A percentile compares a stretch with the other conserved stretches of the same genome.
phyloP scores from a whole-genome alignment of 2,797 vertebrate species.

The Momotus momota region DNA sequence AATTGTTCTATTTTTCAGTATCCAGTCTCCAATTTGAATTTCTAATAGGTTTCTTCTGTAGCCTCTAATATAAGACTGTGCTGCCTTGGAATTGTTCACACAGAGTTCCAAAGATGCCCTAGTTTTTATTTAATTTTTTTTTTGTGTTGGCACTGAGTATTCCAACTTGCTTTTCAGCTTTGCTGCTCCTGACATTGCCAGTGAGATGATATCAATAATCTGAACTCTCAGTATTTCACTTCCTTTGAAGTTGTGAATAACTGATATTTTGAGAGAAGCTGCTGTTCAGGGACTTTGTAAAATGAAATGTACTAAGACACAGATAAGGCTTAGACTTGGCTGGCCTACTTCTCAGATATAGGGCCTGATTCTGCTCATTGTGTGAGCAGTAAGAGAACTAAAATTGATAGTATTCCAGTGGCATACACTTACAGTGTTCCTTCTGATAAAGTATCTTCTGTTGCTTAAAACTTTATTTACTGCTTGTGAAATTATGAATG shows the following conservation, averaged over 20 bases:
- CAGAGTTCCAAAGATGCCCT: not conserved
- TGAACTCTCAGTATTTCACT: not conserved
- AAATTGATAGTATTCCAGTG: not conserved
- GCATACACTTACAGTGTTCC: not conserved
- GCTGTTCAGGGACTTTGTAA: not conserved
- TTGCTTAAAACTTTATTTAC: not conserved
- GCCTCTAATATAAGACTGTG: not conserved
- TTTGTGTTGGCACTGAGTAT: not conserved
- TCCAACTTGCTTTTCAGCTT: constrained; percentile 14
- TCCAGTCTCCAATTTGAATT: constrained; percentile 45
- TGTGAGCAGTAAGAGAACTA: not conserved
- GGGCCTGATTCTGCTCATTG: not conserved
- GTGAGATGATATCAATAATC: constrained; percentile 15
- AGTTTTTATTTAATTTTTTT: not conserved
- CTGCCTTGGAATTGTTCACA: constrained; percentile 4
- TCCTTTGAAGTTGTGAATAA: constrained; percentile 29
- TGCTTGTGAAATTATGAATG: not conserved
- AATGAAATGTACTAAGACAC: not conserved
- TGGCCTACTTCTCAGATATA: not conserved
- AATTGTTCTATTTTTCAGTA: constrained; percentile 64
- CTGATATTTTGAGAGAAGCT: not conserved
- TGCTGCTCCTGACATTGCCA: not conserved
- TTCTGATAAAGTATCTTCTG: not conserved
- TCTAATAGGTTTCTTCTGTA: constrained; percentile 9
- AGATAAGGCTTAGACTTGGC: not conserved